Conservation (phyloP, 2,113 vertebrate genomes). For the Malurus cyaneus region DNA sequence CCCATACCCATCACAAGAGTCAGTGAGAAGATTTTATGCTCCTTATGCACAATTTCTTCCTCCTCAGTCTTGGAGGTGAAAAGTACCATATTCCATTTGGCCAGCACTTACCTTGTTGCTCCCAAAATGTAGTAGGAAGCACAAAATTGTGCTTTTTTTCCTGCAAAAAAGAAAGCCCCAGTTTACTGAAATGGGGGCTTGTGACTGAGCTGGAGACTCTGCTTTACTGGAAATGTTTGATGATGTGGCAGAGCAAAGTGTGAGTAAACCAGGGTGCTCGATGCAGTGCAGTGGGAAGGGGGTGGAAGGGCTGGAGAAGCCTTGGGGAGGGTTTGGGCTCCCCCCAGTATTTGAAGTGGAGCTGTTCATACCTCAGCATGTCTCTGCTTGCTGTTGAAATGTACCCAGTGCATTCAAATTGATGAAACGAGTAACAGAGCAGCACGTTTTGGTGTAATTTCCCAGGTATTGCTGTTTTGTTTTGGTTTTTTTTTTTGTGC, state of each 20-base stretch:
- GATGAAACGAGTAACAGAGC: not conserved
- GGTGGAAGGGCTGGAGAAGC: not conserved
- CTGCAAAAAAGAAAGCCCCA: not conserved
- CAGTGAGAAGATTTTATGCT: not conserved
- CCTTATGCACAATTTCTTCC: not conserved
- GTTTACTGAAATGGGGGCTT: not conserved
- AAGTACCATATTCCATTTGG: not conserved
- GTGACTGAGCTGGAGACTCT: not conserved
- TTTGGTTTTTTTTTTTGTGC: not conserved
- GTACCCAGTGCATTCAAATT: not conserved
- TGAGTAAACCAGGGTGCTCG: rapidly evolving
- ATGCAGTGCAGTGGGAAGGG: not conserved
- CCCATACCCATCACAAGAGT: not conserved
- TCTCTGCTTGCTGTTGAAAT: not conserved
- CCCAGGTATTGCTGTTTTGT: not conserved
- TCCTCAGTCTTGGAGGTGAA: not conserved
- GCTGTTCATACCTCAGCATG: not conserved
- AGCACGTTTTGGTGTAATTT: not conserved
- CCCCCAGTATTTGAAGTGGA: not conserved
- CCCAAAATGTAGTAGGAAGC: rapidly evolving
- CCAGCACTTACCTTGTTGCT: rapidly evolving
- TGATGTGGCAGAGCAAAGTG: not conserved
- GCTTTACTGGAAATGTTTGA: not conserved
- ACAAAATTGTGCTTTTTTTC: not conserved
- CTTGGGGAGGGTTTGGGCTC: rapidly evolving